phyloP scores from a whole-genome alignment of 2,797 vertebrate species.

The Acanthurus tractus region DNA sequence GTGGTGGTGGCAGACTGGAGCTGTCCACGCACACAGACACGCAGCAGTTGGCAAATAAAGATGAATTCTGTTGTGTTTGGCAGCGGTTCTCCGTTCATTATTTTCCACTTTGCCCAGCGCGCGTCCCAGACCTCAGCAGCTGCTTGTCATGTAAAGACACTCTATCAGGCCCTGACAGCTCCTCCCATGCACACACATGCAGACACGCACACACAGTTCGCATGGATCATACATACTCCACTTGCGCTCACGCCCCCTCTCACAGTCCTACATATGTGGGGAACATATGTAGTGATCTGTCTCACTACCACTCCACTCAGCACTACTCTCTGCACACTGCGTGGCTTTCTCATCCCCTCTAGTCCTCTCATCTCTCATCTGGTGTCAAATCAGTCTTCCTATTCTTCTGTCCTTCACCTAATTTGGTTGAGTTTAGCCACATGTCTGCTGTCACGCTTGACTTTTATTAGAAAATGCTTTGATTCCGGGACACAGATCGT shows the following conservation, averaged over 20 bases:
- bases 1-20: slow-evolving; percentile 74
- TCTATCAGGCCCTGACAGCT: slow-evolving; percentile 97
- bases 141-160: slow-evolving; percentile 95
- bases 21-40: slow-evolving; percentile 83
- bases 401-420: slow-evolving; percentile 50
- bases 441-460: slow-evolving; percentile 57
- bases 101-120: slow-evolving; percentile 91
- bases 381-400: slow-evolving; percentile 63
- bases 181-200: slow-evolving; percentile 77
- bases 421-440: slow-evolving; percentile 66
- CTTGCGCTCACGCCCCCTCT: slow-evolving; percentile 50
- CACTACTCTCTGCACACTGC: slow-evolving; percentile 70
- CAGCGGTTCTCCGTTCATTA: slow-evolving; percentile 90
- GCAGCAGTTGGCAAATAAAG: slow-evolving; percentile 94
- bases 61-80: slow-evolving; percentile 94
- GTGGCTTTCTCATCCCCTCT: slow-evolving; percentile 65
- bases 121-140: slow-evolving; percentile 94
- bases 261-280: slow-evolving; percentile 75
- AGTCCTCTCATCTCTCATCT: slow-evolving; percentile 69
- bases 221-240: slow-evolving; percentile 76
- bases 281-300: slow-evolving; percentile 84
- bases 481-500: slow-evolving; percentile 31
- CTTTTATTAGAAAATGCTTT: slow-evolving; percentile 50
- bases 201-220: slow-evolving; percentile 43
- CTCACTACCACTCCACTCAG: slow-evolving; percentile 76